A percentile compares a stretch with the other conserved stretches of the same genome.
Conservation (phyloP, 2,888 invertebrate genomes). For the Theretra japonica region DNA sequence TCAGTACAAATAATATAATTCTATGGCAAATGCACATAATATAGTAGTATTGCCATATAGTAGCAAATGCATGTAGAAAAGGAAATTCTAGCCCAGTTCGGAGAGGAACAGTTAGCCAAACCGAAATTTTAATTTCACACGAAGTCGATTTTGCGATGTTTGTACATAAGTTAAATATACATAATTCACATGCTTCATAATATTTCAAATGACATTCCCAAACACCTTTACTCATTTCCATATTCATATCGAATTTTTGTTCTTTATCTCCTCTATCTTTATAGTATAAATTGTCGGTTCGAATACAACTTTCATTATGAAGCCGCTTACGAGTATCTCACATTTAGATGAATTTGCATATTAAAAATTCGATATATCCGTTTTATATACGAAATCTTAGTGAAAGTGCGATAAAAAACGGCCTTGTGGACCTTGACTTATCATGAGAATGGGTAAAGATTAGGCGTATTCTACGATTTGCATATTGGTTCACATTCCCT, state of each 20-base stretch:
- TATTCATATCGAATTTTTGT: neutral
- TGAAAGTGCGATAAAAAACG: conserved; percentile 32
- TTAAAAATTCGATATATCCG: conserved; percentile 27
- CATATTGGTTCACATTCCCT: neutral
- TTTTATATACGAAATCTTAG: conserved; percentile 28
- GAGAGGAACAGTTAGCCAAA: no score
- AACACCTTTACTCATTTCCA: neutral
- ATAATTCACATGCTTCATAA: no score
- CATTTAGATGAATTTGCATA: conserved; percentile 25
- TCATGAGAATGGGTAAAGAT: conserved; percentile 16
- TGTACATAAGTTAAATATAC: no score
- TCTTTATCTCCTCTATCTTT: neutral
- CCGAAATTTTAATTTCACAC: no score
- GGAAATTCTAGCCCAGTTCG: no score
- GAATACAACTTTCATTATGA: conserved; percentile 1
- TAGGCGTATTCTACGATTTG: conserved; percentile 18
- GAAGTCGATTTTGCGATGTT: no score
- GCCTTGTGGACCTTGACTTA: conserved; percentile 29
- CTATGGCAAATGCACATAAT: no score
- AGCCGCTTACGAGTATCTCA: neutral
- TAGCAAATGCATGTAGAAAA: no score
- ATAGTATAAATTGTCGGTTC: neutral
- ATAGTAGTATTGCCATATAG: no score
- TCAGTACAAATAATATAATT: no score
- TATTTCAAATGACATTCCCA: no score